Base-by-base conservation (phyloP, 2,113 vertebrate species). In the Gopherus flavomarginatus region DNA sequence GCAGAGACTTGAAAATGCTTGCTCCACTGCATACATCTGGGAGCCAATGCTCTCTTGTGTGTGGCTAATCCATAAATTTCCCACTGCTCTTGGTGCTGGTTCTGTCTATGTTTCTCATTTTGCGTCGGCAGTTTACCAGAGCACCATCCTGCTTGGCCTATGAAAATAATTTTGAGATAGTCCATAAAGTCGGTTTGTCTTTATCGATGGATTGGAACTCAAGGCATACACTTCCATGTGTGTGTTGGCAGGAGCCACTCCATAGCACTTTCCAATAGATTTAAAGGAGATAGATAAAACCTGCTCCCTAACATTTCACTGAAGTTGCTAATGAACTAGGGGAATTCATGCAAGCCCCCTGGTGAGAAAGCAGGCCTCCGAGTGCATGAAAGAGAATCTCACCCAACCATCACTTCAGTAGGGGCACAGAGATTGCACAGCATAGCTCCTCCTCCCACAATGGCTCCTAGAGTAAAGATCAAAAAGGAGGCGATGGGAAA, bases 61-160 rank as follows among this genome's bases (percentile, higher is more conserved):
- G 95, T 97, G 93, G 72, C 77, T 80, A 35, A 93, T 83, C 54
- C 57, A 84, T 78, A 91, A 94, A 95, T 78, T 89, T 94, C 54
- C 87, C 95, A 95, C 93, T 96, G 96, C 93, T 90, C 57, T 83
- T 52, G 78, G 49, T 52, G 38, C 24, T 42, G 78, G 31, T 52
- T 35, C 81, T 83, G 53, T 49, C 29, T 50, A 31, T 31, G n/a
- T 57, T 4, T 87, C 57, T 49, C 75, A 47, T 78, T 78, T 50
- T 47, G 50, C 86, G 17, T 65, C 59, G 21, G 52, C 4, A 56
- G 19, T 44, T 91, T 53, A 44, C 52, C 5, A 83, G 50, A 19
- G 72, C 44, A 44, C 7, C 50, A 31, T 65, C 16, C 57, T 47
- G 12, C 27, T 62, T 85, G 54, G 81, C 84, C 86, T 90, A 44